phyloP scores from a whole-genome alignment of 2,113 vertebrate genomes.

The Patagioenas fasciata region DNA sequence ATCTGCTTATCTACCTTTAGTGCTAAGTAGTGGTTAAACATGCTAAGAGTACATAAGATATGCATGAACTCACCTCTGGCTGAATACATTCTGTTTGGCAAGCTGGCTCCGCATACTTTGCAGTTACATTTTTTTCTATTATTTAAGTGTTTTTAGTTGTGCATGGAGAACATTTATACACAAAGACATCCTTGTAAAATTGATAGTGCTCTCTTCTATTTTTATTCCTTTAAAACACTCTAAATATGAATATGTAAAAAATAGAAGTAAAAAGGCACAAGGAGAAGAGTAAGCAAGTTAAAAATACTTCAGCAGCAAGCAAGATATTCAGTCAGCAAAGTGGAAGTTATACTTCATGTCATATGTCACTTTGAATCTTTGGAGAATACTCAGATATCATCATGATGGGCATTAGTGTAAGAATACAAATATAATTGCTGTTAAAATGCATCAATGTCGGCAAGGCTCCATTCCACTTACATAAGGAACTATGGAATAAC shows the following conservation, averaged over 20 bases:
- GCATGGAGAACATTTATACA: neutral
- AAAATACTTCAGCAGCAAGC: conserved; percentile 1
- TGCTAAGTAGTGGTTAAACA: neutral
- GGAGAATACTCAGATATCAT: neutral
- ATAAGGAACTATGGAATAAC: neutral
- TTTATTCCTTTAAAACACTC: conserved; percentile 24
- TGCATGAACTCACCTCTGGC: neutral
- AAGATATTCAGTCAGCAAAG: conserved; percentile 1
- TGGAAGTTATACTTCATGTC: neutral
- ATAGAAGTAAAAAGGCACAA: neutral
- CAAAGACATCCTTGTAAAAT: conserved; percentile 40
- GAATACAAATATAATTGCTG: neutral
- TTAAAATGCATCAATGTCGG: neutral
- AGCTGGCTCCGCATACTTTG: conserved; percentile 8
- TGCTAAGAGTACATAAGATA: neutral
- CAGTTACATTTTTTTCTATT: neutral
- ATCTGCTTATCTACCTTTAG: neutral
- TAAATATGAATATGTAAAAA: conserved; percentile 30
- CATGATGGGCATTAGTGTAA: neutral
- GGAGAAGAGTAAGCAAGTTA: neutral
- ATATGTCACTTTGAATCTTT: neutral
- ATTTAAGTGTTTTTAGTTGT: conserved; percentile 31
- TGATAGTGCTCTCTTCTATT: conserved; percentile 14
- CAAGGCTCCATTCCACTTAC: neutral
- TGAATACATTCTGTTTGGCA: neutral